Percentiles rank a stretch among this genome's conserved stretches.
Conservation (phyloP, 1,140 invertebrate genomes). For the Tetramorium parvispinum region DNA sequence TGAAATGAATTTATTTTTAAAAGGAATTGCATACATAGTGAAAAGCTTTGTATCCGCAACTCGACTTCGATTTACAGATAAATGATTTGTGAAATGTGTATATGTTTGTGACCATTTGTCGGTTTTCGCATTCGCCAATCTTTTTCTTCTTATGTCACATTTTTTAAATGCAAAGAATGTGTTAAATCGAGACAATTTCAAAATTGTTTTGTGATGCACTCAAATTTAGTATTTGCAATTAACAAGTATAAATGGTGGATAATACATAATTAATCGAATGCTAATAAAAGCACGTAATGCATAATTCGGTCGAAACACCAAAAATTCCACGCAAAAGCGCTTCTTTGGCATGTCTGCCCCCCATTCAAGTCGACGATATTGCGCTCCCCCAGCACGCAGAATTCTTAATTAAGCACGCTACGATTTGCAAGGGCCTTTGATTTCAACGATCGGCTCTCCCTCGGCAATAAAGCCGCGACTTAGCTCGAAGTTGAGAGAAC, state of each 20-base stretch:
- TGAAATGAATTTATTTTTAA: constrained; percentile 41
- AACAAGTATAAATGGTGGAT: neutral
- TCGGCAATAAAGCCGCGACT: constrained; percentile 56
- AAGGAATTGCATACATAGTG: neutral
- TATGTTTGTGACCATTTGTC: neutral
- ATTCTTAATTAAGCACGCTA: constrained; percentile 62
- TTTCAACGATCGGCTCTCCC: constrained; percentile 67
- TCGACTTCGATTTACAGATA: neutral
- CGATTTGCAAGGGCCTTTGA: constrained; percentile 65
- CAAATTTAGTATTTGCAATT: constrained; percentile 12
- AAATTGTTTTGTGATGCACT: neutral
- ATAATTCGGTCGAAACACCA: constrained; percentile 43
- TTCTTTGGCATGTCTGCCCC: neutral
- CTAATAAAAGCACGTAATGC: constrained; percentile 22
- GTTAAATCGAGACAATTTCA: neutral
- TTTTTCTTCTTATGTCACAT: neutral
- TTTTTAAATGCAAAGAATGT: neutral
- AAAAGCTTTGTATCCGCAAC: neutral
- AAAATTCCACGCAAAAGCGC: constrained; percentile 38
- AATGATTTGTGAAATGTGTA: constrained; percentile 20
- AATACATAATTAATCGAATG: constrained; percentile 16
- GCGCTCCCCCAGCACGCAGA: constrained; percentile 36
- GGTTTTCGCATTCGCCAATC: neutral
- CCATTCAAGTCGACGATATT: constrained; percentile 37
- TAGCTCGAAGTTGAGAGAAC: constrained; percentile 55